Evolutionary conservation across 2,888 invertebrate species (phyloP).

Genomic region (Spodoptera picta): DNA sequence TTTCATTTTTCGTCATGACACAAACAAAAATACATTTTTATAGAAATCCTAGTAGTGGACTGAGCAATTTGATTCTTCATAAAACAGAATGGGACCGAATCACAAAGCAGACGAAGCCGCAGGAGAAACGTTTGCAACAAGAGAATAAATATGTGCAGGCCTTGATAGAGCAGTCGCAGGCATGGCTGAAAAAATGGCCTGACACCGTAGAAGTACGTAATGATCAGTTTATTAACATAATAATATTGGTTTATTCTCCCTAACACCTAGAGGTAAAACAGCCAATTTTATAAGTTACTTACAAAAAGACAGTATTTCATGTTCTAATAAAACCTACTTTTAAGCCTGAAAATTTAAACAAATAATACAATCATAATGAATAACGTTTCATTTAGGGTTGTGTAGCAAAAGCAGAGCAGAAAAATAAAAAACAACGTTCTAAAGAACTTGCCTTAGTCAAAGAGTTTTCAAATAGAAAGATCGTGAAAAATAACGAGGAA

Average conservation of each 20-base stretch:
- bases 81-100: slow-evolving; percentile 72
- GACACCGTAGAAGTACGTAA: slow-evolving; percentile 66
- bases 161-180: slow-evolving; percentile 67
- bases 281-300: no score
- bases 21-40: slow-evolving; percentile 30
- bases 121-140: slow-evolving; percentile 26
- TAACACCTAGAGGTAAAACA: not conserved
- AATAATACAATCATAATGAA: no score
- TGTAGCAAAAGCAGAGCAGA: slow-evolving; percentile 53
- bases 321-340: no score
- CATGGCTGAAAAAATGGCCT: slow-evolving; percentile 72
- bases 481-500: slow-evolving; percentile 45
- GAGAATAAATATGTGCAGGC: slow-evolving; percentile 62
- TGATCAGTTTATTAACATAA: not conserved
- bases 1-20: slow-evolving; percentile 14
- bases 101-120: slow-evolving; percentile 53
- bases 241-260: not conserved
- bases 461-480: slow-evolving; percentile 45
- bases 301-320: no score
- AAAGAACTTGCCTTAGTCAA: slow-evolving; percentile 57
- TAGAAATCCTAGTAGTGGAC: slow-evolving; percentile 30
- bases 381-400: slow-evolving; percentile 57
- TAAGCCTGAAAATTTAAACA: no score
- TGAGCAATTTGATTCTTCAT: slow-evolving; percentile 58
- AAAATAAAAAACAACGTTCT: slow-evolving; percentile 55